phyloP scores from a whole-genome alignment of 2,113 vertebrate species.

The Lichenostomus cassidix region DNA sequence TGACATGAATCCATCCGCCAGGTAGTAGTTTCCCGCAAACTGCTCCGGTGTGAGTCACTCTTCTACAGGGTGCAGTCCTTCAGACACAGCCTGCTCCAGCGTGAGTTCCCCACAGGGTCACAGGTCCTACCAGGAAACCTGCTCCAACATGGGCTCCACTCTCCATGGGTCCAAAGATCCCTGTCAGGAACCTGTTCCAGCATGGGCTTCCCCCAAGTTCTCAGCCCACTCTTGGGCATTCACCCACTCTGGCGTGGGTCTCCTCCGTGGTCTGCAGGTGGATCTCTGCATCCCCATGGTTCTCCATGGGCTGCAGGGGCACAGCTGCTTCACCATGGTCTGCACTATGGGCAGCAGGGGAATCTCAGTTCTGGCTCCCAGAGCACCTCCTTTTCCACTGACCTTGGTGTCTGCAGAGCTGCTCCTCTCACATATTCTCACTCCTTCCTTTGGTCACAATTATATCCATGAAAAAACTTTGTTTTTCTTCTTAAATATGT shows the following conservation, averaged over 20 bases:
- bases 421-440: not conserved
- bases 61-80: not conserved
- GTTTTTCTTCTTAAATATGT: no score
- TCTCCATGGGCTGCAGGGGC: not conserved
- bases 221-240: not conserved
- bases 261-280: not conserved
- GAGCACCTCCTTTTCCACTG: not conserved
- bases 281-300: no score
- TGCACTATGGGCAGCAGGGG: not conserved
- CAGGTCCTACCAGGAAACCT: not conserved
- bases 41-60: not conserved
- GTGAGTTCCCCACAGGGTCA: not conserved
- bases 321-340: no score
- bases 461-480: no score
- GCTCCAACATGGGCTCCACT: not conserved
- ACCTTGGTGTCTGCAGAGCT: not conserved
- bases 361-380: not conserved
- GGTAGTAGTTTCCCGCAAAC: not conserved
- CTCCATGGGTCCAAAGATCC: not conserved
- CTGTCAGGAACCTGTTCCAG: not conserved
- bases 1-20: not conserved
- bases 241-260: not conserved
- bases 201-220: not conserved
- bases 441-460: not conserved
- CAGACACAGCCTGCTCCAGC: not conserved